Conservation (phyloP, 2,888 invertebrate species). For the Heliconius aoede region DNA sequence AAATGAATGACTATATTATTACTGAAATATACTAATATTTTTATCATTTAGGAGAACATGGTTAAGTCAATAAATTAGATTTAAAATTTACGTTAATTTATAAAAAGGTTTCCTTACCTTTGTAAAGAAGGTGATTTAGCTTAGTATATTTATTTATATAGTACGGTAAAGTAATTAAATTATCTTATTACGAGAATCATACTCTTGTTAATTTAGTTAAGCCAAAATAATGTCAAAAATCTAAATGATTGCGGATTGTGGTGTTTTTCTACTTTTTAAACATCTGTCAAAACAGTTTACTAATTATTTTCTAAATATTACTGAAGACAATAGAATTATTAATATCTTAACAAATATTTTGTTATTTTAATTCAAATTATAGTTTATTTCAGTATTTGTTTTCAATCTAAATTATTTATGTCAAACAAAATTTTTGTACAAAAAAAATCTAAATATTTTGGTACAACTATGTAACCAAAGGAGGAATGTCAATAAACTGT, state of each 20-base stretch:
- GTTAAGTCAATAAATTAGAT: background rate
- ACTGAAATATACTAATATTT: too few species aligned
- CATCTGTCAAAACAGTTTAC: background rate
- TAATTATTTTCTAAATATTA: background rate
- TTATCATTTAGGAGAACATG: too few species aligned
- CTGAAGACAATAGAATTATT: background rate
- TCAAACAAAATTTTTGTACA: background rate
- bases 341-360: background rate
- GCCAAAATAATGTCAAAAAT: constrained; percentile 75
- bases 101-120: constrained; percentile 5
- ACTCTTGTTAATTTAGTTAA: constrained; percentile 81
- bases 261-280: constrained; percentile 48
- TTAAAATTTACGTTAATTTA: background rate
- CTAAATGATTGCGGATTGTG: constrained; percentile 40
- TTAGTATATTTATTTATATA: background rate
- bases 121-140: background rate
- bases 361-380: background rate
- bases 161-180: constrained; percentile 43
- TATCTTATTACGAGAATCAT: constrained; percentile 75
- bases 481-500: constrained; percentile 27
- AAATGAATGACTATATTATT: too few species aligned
- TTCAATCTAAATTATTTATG: background rate
- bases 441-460: background rate
- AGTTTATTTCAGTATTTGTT: background rate
- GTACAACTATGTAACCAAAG: background rate